Evolutionary conservation across 2,797 vertebrate genomes (phyloP), one percentile per base, ranked within the genome.

Genomic region (Eurystomus glaucurus): DNA sequence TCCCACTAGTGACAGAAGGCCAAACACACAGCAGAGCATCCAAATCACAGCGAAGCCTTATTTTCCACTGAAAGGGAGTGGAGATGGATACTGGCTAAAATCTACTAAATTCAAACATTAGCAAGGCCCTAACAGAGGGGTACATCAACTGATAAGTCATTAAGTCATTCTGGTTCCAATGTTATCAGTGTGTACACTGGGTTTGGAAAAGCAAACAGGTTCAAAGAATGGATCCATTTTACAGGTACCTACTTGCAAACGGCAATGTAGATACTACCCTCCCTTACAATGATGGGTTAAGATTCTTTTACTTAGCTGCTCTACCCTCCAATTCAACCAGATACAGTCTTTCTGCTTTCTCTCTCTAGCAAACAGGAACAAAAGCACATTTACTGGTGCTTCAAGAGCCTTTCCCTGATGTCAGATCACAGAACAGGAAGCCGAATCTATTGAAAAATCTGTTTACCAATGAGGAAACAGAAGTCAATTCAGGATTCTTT

Each of bases 401-500:
- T 76, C 64, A 80, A 85, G 22, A 92, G 68, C 54, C 0, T 0
- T 43, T 82, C 85, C 46, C 72, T 60, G 22, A 83, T 88, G 76
- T 61, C 54, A 37, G 54, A 94, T 57, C 83, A 79, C 50, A 35
- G 68, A 92, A 93, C 31, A 71, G 57, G 60, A 92, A 94, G 60
- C 52, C 64, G 77, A 88, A 95, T 92, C 80, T 85, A 97, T 91
- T 96, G 87, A 96, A 46, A 46, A 95, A 94, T 72, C 74, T 94
- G 88, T 93, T 96, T 95, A 95, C 52, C 64, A 83, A 71, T 68
- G 50, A 80, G 77, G 61, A 87, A 95, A 93, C 77, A 85, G 92
- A 97, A 95, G 74, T 45, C 52, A 95, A 71, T 97, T 96, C 66
- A 88, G 62, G 35, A 76, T 74, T 92, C 20, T 51, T 78, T 76